Percentiles rank a stretch among this genome's conserved stretches.
Evolutionary conservation across 2,113 vertebrate genomes (phyloP).

Genomic region (Vidua macroura): DNA sequence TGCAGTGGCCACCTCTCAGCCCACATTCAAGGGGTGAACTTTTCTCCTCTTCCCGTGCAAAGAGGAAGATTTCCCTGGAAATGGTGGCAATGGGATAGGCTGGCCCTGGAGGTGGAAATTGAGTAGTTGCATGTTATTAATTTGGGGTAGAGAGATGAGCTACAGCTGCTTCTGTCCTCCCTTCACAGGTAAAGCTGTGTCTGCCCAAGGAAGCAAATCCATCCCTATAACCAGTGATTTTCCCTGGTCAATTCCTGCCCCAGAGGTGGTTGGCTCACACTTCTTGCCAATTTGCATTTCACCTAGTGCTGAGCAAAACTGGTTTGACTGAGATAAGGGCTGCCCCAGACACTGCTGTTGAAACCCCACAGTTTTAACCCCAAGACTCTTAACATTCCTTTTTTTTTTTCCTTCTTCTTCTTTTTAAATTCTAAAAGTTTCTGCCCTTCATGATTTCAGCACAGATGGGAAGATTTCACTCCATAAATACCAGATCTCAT

Average conservation of each 20-base stretch:
- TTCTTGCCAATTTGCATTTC: background rate
- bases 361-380: background rate
- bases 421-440: background rate
- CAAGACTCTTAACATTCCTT: background rate
- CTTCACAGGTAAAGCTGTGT: background rate
- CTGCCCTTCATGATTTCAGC: background rate
- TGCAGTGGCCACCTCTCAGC: background rate
- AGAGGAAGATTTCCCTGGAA: background rate
- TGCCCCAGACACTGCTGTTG: background rate
- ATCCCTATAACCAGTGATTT: background rate
- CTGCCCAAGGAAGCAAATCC: background rate
- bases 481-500: conserved; percentile 10
- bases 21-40: rapidly evolving
- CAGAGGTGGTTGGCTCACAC: background rate
- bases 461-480: background rate
- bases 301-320: background rate
- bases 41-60: background rate
- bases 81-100: background rate
- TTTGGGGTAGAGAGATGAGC: background rate
- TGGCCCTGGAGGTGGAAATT: background rate
- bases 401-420: background rate
- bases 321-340: background rate
- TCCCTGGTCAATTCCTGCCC: background rate
- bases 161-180: background rate
- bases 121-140: background rate